phyloP scores from a whole-genome alignment of 2,113 vertebrate species.

The Salminus brasiliensis region DNA sequence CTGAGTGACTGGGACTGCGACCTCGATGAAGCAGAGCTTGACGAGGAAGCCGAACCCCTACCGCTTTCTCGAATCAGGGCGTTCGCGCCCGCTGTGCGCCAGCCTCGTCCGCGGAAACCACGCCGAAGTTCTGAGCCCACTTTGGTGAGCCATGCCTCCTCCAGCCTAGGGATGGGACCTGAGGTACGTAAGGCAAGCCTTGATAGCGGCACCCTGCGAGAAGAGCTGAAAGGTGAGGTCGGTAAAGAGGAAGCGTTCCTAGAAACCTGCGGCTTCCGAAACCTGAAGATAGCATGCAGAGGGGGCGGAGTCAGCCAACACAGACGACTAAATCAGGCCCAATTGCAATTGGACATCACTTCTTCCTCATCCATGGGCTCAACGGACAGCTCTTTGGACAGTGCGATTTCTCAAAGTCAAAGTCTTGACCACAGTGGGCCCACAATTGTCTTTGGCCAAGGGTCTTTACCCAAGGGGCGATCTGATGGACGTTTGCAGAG shows the following conservation, averaged over 20 bases:
- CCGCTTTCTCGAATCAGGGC: constrained; percentile 67
- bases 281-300: constrained; percentile 78
- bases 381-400: constrained; percentile 72
- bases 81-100: constrained; percentile 58
- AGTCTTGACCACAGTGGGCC: constrained; percentile 85
- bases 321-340: constrained; percentile 76
- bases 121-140: constrained; percentile 85
- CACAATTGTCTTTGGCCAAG: constrained; percentile 63
- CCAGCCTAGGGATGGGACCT: background rate
- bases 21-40: constrained; percentile 65
- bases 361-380: constrained; percentile 90
- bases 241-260: constrained; percentile 75
- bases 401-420: constrained; percentile 90
- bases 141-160: constrained; percentile 68
- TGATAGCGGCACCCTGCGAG: constrained; percentile 75
- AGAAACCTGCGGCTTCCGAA: constrained; percentile 66
- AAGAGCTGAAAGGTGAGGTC: constrained; percentile 60
- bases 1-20: constrained; percentile 84
- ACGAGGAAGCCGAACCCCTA: constrained; percentile 75
- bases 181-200: constrained; percentile 81
- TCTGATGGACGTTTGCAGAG: constrained; percentile 14
- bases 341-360: constrained; percentile 77
- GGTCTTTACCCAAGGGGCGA: constrained; percentile 27
- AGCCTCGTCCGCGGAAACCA: constrained; percentile 64
- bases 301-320: constrained; percentile 69